Evolutionary conservation across 2,113 vertebrate species (phyloP), one percentile per base, ranked within the genome.

Genomic region (Pteronura brasiliensis): DNA sequence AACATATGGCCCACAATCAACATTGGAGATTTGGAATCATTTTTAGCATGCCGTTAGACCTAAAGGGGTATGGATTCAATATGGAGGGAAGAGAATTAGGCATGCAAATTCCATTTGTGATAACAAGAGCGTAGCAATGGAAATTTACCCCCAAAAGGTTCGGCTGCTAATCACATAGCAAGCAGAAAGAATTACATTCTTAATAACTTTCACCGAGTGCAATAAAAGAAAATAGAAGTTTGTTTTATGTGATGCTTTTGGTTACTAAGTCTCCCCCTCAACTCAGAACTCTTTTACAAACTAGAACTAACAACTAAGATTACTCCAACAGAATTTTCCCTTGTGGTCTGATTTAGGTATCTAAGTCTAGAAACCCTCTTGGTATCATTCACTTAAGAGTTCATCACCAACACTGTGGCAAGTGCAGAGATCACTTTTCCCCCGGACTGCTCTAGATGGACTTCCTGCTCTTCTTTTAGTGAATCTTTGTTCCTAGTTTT

Each of bases 1-100:
- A 99, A 99, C 98, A 99, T 99, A 99, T 99, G 99, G 99, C 98
- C 98, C 98, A 98, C 98, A 98, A 99, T 98, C 98, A 99, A 98
- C 98, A 99, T 88, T 97, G 98, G 98, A 99, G 98, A 98, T 98
- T 98, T 98, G 98, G 98, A 98, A 99, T 98, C 98, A 98, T 98
- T 99, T 99, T 98, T 98, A 98, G 98, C 98, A 99, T 98, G 98
- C 98, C 98, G 97, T 98, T 98, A 99, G 98, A 98, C 97, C 98
- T 98, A 98, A 98, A 98, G 98, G 98, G 98, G 98, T 98, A 97
- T 97, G 94, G 98, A 98, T 98, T 99, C 98, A 98, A 98, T 94
- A 98, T 98, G 98, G 97, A 95, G 92, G 96, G 71, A 97, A 98
- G 97, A 97, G 96, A 98, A 98, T 98, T 99, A 98, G 97, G 98